A percentile compares a stretch with the other conserved stretches of the same genome.
Evolutionary conservation across 2,113 vertebrate genomes (phyloP).

Genomic region (Conger conger): DNA sequence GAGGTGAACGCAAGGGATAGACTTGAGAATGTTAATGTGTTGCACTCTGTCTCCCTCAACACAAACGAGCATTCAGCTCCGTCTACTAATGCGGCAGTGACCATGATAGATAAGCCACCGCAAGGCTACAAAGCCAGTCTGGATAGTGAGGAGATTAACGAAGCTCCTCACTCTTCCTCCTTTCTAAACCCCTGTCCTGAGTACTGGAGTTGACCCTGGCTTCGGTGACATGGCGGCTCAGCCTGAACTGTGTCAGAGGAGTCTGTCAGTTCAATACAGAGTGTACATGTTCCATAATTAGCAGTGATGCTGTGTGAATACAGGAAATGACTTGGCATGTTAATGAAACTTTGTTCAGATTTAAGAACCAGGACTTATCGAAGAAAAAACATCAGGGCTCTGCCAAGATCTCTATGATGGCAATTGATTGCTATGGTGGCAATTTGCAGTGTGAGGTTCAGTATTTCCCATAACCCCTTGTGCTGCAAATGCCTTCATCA

Average conservation of each 20-base stretch:
- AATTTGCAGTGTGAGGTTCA: slow-evolving; percentile 78
- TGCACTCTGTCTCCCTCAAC: slow-evolving; percentile 58
- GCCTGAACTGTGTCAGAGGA: slow-evolving; percentile 60
- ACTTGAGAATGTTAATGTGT: slow-evolving; percentile 63
- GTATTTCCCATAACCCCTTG: slow-evolving; percentile 67
- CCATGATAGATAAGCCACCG: slow-evolving; percentile 60
- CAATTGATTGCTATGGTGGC: slow-evolving; percentile 69
- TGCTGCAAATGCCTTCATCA: slow-evolving; percentile 59
- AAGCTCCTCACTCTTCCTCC: slow-evolving; percentile 38
- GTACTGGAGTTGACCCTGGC: slow-evolving; percentile 54
- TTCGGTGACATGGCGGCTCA: slow-evolving; percentile 57
- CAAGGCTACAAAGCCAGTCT: slow-evolving; percentile 64
- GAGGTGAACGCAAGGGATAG: slow-evolving; percentile 49
- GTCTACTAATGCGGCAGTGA: slow-evolving; percentile 57
- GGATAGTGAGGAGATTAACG: slow-evolving; percentile 63
- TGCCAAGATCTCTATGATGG: slow-evolving; percentile 71
- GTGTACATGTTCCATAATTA: slow-evolving; percentile 74
- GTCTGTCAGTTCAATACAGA: slow-evolving; percentile 58
- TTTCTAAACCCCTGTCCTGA: slow-evolving; percentile 35
- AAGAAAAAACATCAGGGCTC: slow-evolving; percentile 71
- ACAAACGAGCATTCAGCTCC: slow-evolving; percentile 56
- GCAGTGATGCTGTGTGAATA: slow-evolving; percentile 73
- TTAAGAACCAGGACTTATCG: slow-evolving; percentile 68
- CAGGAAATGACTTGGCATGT: slow-evolving; percentile 55
- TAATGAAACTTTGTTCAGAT: slow-evolving; percentile 70